Base-by-base conservation (phyloP, 2,888 invertebrate genomes). In the Linnaemya vulpina region DNA sequence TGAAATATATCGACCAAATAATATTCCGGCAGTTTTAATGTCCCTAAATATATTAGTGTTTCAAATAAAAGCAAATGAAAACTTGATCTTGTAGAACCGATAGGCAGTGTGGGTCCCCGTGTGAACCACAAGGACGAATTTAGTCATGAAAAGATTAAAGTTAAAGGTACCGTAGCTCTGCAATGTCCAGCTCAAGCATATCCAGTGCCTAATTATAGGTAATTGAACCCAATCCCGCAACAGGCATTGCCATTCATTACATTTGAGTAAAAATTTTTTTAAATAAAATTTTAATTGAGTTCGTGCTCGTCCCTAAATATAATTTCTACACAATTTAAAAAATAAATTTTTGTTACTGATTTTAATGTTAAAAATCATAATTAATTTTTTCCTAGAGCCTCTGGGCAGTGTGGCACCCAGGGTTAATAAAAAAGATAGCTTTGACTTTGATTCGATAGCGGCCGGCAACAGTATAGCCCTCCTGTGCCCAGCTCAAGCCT, bases 131-230 rank as follows among this genome's bases (percentile, higher is more conserved):
- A 92, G 78, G 93, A 93, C 86, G 93, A 92, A 87, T 91, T 90
- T 53, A 91, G 89, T 82, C 90, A 91, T 67, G 90, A 92, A 78
- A 89, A 90, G 43, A 89, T 90, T 30, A 86, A 87, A 83, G 88
- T 88, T 58, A 89, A 89, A 77, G 90, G 89, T 73, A 92, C 93
- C 53, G 91, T 95, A 89, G 94, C 95, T 60, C 93, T 96, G 88
- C 94, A 94, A 89, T 96, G 96, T 91, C 95, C 96, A 70, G 95
- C 95, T 73, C 96, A 96, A 93, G 95, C 95, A 20, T 95, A 93
- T 92, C 95, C 95, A 46, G 93, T 91, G 89, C 95, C 95, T 89
- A 40, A n/a, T 70, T 78, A 94, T 94, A 94, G 93, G 93, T 93
- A 89, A 87, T 90, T 90, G 2, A 43, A 1, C 20, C 49, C 0